Evolutionary conservation across 2,888 invertebrate genomes (phyloP).

Genomic region (Tupiocoris notatus): DNA sequence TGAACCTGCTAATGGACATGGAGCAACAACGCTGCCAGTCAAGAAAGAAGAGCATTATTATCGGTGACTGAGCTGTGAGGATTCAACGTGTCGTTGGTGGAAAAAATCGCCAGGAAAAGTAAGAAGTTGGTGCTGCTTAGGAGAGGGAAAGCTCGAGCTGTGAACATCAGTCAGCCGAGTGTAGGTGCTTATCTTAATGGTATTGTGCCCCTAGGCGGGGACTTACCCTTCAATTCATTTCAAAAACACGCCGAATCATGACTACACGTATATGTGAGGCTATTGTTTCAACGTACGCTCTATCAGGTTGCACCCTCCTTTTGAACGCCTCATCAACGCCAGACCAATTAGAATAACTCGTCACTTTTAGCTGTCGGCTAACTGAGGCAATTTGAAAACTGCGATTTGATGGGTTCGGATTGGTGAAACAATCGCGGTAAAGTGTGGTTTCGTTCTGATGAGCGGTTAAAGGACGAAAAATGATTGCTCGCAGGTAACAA

Average conservation of each 20-base stretch:
- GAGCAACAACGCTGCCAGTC: not conserved
- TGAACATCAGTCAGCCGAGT: not conserved
- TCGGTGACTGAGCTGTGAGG: not conserved
- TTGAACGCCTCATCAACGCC: not conserved
- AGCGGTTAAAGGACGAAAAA: too few relatives aligned
- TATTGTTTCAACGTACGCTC: not conserved
- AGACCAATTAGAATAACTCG: not conserved
- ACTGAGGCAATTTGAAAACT: not conserved
- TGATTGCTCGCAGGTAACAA: too few relatives aligned
- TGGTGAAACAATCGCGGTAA: too few relatives aligned
- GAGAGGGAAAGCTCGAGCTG: not conserved
- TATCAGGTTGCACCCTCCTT: not conserved
- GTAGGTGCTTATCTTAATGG: conserved; percentile 10
- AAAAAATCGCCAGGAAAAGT: not conserved
- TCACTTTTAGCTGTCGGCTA: not conserved
- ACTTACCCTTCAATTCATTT: conserved; percentile 32
- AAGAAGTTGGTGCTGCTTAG: not conserved
- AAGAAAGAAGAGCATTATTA: not conserved
- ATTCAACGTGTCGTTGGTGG: not conserved
- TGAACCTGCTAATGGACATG: not conserved
- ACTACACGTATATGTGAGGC: not conserved
- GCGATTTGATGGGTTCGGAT: too few relatives aligned
- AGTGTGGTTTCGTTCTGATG: too few relatives aligned
- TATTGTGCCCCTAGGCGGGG: conserved; percentile 32
- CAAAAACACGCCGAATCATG: not conserved